Conservation (phyloP, 2,888 invertebrate species). For the Nesidiocoris tenuis region DNA sequence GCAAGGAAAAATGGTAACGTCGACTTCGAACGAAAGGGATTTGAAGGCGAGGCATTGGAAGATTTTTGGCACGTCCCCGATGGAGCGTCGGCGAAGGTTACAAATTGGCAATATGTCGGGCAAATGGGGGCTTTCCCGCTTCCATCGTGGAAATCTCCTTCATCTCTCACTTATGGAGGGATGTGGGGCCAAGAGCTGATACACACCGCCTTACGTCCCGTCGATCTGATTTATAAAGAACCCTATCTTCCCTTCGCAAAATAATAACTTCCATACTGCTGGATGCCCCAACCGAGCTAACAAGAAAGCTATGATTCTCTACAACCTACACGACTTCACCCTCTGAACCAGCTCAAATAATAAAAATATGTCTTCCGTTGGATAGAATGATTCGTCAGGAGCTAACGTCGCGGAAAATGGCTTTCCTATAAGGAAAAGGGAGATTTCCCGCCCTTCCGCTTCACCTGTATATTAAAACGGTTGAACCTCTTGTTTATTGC, state of each 20-base stretch:
- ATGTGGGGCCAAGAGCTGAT: neutral
- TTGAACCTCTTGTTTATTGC: conserved; percentile 41
- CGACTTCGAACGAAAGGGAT: neutral
- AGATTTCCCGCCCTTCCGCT: neutral
- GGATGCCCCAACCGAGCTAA: conserved; percentile 31
- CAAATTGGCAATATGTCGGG: conserved; percentile 44
- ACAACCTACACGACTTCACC: conserved; percentile 7
- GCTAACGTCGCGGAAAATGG: conserved; percentile 45
- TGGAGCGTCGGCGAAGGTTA: conserved; percentile 16
- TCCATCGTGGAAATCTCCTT: too few species aligned
- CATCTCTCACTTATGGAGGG: neutral
- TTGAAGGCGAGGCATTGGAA: neutral
- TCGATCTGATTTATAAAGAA: conserved; percentile 45
- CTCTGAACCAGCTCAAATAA: conserved; percentile 39
- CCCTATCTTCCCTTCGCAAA: conserved; percentile 41
- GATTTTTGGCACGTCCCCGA: neutral
- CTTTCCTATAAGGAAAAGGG: conserved; percentile 38
- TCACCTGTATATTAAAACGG: conserved; percentile 41
- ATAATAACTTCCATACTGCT: conserved; percentile 45
- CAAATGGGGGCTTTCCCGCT: neutral
- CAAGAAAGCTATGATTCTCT: conserved; percentile 1
- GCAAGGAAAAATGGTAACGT: too few species aligned
- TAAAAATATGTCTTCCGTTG: conserved; percentile 44
- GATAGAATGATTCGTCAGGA: conserved; percentile 42
- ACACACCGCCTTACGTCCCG: conserved; percentile 4